Conservation (phyloP, 2,888 invertebrate species). For the Heliconius erato region DNA sequence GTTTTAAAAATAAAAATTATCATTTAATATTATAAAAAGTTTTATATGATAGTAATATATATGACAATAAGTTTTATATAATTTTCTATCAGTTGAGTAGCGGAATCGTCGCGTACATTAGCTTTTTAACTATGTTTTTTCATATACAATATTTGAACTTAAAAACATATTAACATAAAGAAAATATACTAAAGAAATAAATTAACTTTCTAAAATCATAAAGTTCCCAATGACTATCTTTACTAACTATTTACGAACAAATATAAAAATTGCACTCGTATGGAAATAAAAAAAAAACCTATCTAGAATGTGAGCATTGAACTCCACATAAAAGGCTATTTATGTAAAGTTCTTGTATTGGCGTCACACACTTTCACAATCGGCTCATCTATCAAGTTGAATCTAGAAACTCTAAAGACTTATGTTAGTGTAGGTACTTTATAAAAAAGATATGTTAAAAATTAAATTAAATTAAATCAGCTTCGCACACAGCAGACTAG, state of each 20-base stretch:
- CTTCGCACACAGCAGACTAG: no score
- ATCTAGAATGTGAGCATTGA: slow-evolving; percentile 2
- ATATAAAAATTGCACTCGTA: not conserved
- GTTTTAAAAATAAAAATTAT: no score
- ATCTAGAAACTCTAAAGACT: slow-evolving; percentile 28
- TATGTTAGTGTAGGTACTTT: not conserved
- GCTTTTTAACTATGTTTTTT: no score
- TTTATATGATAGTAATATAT: no score
- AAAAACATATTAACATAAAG: no score
- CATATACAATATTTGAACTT: no score
- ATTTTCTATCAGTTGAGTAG: no score
- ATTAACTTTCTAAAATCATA: not conserved
- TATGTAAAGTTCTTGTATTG: slow-evolving; percentile 22
- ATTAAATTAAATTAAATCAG: no score
- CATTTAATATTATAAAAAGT: no score
- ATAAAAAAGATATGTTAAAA: not conserved
- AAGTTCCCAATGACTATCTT: not conserved
- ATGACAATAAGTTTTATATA: no score
- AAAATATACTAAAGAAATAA: not conserved
- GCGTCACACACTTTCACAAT: slow-evolving; percentile 43
- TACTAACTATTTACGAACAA: not conserved
- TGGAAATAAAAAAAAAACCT: not conserved
- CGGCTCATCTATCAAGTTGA: slow-evolving; percentile 30
- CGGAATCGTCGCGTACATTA: no score
- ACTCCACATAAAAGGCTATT: slow-evolving; percentile 24